These are phyloP conservation scores for Nyctibius bracteatus DNA, from an alignment of 2,113 vertebrate species.

Conservation along the genomic window DNA sequence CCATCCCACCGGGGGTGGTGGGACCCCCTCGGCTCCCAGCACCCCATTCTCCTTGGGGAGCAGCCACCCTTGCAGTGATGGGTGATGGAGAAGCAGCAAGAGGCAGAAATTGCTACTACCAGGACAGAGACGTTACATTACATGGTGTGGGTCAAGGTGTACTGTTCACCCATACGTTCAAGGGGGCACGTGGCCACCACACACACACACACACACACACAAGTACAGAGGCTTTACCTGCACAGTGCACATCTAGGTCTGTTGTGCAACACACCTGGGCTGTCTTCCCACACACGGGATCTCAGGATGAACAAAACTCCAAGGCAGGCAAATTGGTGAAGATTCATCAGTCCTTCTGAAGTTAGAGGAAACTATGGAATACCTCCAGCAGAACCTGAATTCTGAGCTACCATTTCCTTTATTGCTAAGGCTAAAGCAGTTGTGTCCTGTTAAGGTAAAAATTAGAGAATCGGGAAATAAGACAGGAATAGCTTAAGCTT, in stretches of 20 bases:
- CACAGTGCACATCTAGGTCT: neutral
- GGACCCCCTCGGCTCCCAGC: neutral
- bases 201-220: too few relatives aligned
- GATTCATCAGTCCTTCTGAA: neutral
- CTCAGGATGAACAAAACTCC: neutral
- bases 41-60: neutral
- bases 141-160: rapidly evolving
- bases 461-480: neutral
- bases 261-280: neutral
- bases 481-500: neutral
- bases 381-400: neutral
- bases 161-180: rapidly evolving
- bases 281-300: neutral
- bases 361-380: neutral
- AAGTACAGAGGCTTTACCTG: neutral
- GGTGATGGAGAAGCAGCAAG: neutral
- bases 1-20: rapidly evolving
- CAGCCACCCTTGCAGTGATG: rapidly evolving
- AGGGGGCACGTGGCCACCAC: neutral
- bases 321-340: neutral
- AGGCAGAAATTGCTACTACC: neutral
- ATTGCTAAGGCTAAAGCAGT: neutral
- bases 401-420: neutral
- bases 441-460: neutral
- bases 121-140: neutral